These are phyloP conservation scores for Eulimnadia texana DNA, from an alignment of 1,140 invertebrate genomes.

Conservation along the genomic window DNA sequence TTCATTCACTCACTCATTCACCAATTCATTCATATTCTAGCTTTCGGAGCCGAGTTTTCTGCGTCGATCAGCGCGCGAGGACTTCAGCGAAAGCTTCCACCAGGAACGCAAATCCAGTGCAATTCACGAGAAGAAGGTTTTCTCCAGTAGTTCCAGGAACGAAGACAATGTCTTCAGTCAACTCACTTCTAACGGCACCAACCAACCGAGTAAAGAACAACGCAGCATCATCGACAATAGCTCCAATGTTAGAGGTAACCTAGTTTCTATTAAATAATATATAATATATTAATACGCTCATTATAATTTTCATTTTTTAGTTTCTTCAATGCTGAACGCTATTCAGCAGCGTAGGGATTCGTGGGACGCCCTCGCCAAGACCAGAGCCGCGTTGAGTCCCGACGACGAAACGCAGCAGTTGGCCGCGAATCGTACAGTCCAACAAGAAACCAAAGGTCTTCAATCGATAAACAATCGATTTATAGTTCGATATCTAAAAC, in stretches of 20 bases:
- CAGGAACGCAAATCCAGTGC: conserved; percentile 4
- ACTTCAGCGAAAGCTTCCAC: background rate
- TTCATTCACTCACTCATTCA: no score
- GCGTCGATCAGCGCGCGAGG: no score
- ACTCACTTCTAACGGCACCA: background rate
- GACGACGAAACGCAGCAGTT: background rate
- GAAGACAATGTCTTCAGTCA: background rate
- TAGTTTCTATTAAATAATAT: no score
- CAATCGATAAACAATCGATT: no score
- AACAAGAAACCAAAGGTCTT: background rate
- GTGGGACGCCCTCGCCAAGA: conserved; percentile 67
- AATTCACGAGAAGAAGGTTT: background rate
- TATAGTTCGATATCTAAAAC: no score
- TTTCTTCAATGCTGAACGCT: conserved; percentile 45
- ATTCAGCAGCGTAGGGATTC: conserved; percentile 48
- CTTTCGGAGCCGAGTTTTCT: no score
- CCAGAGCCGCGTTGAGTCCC: conserved; percentile 43
- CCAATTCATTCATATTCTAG: no score
- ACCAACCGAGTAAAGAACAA: background rate
- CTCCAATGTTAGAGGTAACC: conserved; percentile 41
- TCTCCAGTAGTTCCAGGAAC: background rate
- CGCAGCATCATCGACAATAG: conserved; percentile 41
- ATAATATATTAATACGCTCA: no score
- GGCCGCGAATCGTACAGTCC: background rate
- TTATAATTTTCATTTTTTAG: no score